Base-by-base conservation (phyloP, 2,797 vertebrate genomes). In the Staurois parvus region DNA sequence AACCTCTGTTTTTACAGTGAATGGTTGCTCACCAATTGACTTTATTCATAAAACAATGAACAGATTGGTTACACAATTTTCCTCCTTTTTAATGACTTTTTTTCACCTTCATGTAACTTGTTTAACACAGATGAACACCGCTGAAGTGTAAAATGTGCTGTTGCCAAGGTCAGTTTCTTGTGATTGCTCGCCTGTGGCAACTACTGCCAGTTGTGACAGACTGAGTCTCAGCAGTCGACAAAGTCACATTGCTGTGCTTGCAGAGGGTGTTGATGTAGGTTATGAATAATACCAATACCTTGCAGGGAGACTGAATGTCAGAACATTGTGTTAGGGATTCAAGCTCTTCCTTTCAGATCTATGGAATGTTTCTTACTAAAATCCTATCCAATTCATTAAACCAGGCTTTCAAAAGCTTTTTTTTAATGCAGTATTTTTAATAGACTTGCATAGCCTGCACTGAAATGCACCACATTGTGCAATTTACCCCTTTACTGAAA, bases 131-230 rank as follows among this genome's bases (percentile, higher is more conserved):
- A 87, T 90, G 90, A 91, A 89, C 80, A 87, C 89, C 90, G 79
- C 89, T 92, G 89, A 91, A 91, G 90, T 93, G 90, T 92, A 88
- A 93, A 94, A 92, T 90, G 91, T 88, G 90, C 90, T 92, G 91
- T 91, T 90, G 91, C 93, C 91, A 93, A 93, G 93, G 93, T 94
- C 92, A 93, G 92, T 91, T 91, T 93, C 91, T 94, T 90, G 90
- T 87, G 90, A 92, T 89, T 91, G 89, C 88, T 91, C 88, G 89
- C 92, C 91, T 87, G 78, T 92, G 93, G 93, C 92, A 89, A 90
- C 87, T 84, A 91, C 89, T 91, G 92, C 92, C 91, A 92, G 88
- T 91, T 90, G 89, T 92, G 91, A 93, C 94, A 94, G 93, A 94
- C 91, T 90, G 93, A 90, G 89, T 91, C 93, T 91, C 93, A 91